These are phyloP conservation scores for Pseudopleuronectes americanus DNA, from an alignment of 2,797 vertebrate genomes.

Conservation along the genomic window DNA sequence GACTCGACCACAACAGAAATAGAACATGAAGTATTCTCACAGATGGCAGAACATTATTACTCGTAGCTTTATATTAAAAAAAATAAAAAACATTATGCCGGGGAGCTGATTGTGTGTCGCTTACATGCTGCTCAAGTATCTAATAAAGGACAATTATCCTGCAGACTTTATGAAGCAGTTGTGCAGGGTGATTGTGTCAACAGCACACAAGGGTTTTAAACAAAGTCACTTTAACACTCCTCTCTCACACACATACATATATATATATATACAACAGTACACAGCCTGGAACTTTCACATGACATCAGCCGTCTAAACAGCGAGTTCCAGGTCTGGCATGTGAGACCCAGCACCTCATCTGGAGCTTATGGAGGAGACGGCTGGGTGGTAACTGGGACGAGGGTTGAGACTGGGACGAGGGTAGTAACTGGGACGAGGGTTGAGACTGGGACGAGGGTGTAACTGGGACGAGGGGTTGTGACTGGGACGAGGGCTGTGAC, in stretches of 20 bases:
- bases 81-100: slow-evolving; percentile 25
- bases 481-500: background rate
- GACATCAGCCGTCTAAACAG: slow-evolving; percentile 60
- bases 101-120: slow-evolving; percentile 37
- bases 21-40: slow-evolving; percentile 65
- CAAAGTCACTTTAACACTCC: slow-evolving; percentile 42
- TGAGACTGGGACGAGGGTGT: slow-evolving; percentile 12
- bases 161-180: slow-evolving; percentile 39
- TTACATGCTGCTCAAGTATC: slow-evolving; percentile 43
- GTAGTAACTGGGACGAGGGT: background rate
- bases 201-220: slow-evolving; percentile 36
- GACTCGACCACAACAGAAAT: slow-evolving; percentile 52
- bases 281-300: slow-evolving; percentile 46
- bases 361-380: slow-evolving; percentile 47
- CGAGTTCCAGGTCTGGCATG: slow-evolving; percentile 54
- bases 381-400: slow-evolving; percentile 29
- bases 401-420: slow-evolving; percentile 16
- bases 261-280: slow-evolving; percentile 19
- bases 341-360: slow-evolving; percentile 58
- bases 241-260: background rate
- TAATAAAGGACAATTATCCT: slow-evolving; percentile 65
- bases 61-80: slow-evolving; percentile 51
- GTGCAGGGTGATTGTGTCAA: slow-evolving; percentile 54
- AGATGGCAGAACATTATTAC: slow-evolving; percentile 62
- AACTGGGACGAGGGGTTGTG: too few species aligned